Evolutionary conservation across 2,797 vertebrate genomes (phyloP).

Genomic region (Neostethus bicornis): DNA sequence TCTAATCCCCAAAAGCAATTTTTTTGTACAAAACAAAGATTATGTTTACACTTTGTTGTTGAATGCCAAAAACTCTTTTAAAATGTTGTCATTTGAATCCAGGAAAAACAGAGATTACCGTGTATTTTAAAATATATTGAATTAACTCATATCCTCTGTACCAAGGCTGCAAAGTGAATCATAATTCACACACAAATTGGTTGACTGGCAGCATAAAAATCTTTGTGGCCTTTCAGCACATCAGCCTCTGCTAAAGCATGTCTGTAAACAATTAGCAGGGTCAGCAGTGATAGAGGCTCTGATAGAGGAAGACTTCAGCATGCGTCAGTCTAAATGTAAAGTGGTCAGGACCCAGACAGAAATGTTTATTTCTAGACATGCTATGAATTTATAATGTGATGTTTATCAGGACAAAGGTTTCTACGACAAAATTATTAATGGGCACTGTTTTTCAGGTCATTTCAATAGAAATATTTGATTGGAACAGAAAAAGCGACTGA

Average conservation of each 20-base stretch:
- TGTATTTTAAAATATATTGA: background rate
- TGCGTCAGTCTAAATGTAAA: slow-evolving; percentile 20
- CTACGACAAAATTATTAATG: background rate
- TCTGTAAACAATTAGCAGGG: slow-evolving; percentile 40
- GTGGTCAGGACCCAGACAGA: slow-evolving; percentile 3
- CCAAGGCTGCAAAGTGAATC: slow-evolving; percentile 7
- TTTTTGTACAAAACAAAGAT: no score
- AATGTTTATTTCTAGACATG: slow-evolving; percentile 1
- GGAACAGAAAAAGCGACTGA: no score
- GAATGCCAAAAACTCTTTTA: no score
- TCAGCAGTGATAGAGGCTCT: background rate
- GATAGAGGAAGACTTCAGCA: slow-evolving; percentile 35
- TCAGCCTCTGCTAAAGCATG: slow-evolving; percentile 12
- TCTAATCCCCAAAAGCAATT: no score
- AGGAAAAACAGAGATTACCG: background rate
- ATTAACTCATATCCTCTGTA: slow-evolving; percentile 25
- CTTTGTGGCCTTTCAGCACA: slow-evolving; percentile 17
- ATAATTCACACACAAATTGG: slow-evolving; percentile 2
- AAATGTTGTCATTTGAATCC: background rate
- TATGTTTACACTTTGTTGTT: no score
- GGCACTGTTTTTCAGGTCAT: no score
- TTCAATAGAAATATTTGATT: no score
- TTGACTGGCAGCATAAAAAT: slow-evolving; percentile 45
- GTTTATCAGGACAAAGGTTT: background rate
- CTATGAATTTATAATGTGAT: background rate